Evolutionary conservation across 2,113 vertebrate genomes (phyloP), one percentile per base, ranked within the genome.

Genomic region (Bufo bufo): DNA sequence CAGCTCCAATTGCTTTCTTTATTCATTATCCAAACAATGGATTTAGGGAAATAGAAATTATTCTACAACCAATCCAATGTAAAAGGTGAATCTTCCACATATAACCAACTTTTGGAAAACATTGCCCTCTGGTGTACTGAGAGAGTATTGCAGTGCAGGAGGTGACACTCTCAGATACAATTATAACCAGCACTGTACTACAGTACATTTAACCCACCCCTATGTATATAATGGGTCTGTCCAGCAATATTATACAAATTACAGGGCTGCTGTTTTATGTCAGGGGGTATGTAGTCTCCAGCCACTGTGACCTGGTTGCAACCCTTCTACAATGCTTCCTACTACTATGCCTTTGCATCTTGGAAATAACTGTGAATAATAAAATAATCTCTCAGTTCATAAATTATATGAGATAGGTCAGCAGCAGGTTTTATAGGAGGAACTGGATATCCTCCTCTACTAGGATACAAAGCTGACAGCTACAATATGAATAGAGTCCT

Each of bases 81-180:
- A 19, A 49, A 47, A 74, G 43, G 16, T 74, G 47, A 20, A 10
- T 45, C 6, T 61, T 14, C 56, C 3, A 17, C 14, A 43, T 4
- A 61, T 19, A 10, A 16, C 56, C 81, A 69, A 85, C 45, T 85
- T 23, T 33, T 47, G 0, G 20, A 69, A 75, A 59, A 85, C 75
- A n/a, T 49, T 85, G 83, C 50, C 69, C 69, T 59, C 83, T 45
- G 33, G 52, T 74, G 83, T 17, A 23, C 8, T 72, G 17, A 59
- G 43, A 19, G 16, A 43, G 50, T 50, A 66, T 49, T 69, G 43
- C 81, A 66, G 20, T 54, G 63, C 16, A 20, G 20, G 6, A 17
- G 17, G 47, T 50, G 47, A 7, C 50, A 75, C 17, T 50, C 17
- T 50, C 6, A 47, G 23, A 9, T 58, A 58, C 56, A 23, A 23